Percentiles rank a stretch among this genome's conserved stretches.
Conservation (phyloP, 1,140 invertebrate species). For the Drosophila suzukii region DNA sequence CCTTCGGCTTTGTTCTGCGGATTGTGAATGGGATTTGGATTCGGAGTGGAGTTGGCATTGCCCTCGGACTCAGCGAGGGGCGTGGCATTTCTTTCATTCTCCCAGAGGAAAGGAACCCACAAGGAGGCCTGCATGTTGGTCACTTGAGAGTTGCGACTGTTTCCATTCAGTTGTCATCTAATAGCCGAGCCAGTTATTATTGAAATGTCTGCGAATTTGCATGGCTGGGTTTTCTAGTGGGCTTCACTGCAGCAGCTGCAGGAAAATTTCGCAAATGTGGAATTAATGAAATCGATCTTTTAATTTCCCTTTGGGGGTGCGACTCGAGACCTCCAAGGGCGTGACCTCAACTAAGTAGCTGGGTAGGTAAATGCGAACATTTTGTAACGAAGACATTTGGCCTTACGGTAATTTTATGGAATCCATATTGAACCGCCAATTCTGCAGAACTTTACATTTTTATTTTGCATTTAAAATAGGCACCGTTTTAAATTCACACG, state of each 20-base stretch:
- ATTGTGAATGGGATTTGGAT: constrained; percentile 28
- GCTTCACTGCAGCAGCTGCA: constrained; percentile 22
- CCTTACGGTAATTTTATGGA: neutral
- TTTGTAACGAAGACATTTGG: neutral
- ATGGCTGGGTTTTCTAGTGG: constrained; percentile 49
- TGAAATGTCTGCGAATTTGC: constrained; percentile 56
- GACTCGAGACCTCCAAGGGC: constrained; percentile 61
- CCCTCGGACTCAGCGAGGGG: constrained; percentile 26
- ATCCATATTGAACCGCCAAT: neutral
- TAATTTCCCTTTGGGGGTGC: constrained; percentile 23
- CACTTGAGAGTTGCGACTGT: constrained; percentile 78
- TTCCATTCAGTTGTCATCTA: constrained; percentile 68
- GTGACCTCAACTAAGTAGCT: constrained; percentile 49
- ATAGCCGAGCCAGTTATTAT: constrained; percentile 46
- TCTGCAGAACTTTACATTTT: too few relatives aligned
- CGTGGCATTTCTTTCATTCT: constrained; percentile 45
- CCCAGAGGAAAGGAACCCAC: constrained; percentile 6
- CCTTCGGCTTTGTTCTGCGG: constrained; percentile 48
- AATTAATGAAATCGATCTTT: constrained; percentile 68
- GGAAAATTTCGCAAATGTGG: constrained; percentile 13
- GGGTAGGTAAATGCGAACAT: constrained; percentile 7
- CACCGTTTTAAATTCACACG: too few relatives aligned
- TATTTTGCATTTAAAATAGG: too few relatives aligned
- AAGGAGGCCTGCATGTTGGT: constrained; percentile 73
- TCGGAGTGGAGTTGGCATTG: neutral